A percentile compares a stretch with the other conserved stretches of the same genome.
These are phyloP conservation scores for Chrysoperla carnea DNA, from an alignment of 1,140 invertebrate genomes.

Conservation along the genomic window DNA sequence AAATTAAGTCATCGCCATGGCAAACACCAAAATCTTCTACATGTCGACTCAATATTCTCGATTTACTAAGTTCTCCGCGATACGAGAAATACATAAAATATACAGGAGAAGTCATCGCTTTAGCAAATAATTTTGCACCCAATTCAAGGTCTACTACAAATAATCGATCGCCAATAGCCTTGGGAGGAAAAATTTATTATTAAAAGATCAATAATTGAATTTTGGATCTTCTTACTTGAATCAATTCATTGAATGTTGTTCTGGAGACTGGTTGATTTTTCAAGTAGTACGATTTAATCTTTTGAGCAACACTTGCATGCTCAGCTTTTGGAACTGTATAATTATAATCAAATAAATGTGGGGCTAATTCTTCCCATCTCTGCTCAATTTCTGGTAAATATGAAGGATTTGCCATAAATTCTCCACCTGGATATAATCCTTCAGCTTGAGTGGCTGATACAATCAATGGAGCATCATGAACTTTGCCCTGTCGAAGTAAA, in stretches of 20 bases:
- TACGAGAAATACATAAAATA: constrained; percentile 39
- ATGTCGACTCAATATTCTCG: constrained; percentile 23
- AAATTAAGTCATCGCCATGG: constrained; percentile 36
- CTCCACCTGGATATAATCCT: constrained; percentile 40
- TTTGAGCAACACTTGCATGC: constrained; percentile 22
- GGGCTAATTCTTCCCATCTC: constrained; percentile 33
- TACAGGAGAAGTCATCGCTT: constrained; percentile 30
- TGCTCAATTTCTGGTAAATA: constrained; percentile 28
- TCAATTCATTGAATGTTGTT: constrained; percentile 21
- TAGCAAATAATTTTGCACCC: constrained; percentile 31
- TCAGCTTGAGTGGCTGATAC: constrained; percentile 35
- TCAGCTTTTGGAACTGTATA: constrained; percentile 28
- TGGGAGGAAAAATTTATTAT: constrained; percentile 2
- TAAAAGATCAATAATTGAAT: background rate
- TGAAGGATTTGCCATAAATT: constrained; percentile 24
- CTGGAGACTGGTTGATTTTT: constrained; percentile 26
- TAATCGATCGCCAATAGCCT: constrained; percentile 37
- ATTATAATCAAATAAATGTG: constrained; percentile 41
- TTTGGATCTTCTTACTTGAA: constrained; percentile 14
- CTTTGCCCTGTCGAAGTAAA: constrained; percentile 27
- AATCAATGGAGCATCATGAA: constrained; percentile 36
- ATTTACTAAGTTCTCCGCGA: constrained; percentile 28
- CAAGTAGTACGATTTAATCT: constrained; percentile 36
- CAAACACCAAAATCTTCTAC: constrained; percentile 32
- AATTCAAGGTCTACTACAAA: constrained; percentile 35